phyloP scores from a whole-genome alignment of 2,888 invertebrate species.

The Colostygia pectinataria region DNA sequence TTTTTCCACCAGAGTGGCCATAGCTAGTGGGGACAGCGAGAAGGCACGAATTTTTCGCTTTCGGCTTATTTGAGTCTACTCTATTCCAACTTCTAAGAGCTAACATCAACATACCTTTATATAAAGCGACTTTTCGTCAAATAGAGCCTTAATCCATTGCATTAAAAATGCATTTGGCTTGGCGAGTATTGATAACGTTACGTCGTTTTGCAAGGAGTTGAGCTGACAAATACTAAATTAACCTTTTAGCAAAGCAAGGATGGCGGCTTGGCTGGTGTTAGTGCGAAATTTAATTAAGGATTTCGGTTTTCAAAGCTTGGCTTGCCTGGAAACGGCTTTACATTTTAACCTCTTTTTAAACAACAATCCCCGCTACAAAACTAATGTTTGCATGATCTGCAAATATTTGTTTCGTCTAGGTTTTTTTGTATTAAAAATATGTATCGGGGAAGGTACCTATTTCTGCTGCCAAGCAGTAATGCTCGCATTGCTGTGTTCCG shows the following conservation, averaged over 20 bases:
- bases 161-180: conserved; percentile 25
- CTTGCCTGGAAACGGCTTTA: conserved; percentile 25
- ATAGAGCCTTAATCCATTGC: conserved; percentile 4
- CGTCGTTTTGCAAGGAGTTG: conserved; percentile 31
- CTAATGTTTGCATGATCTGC: too few relatives aligned
- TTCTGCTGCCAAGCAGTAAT: too few relatives aligned
- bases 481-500: too few relatives aligned
- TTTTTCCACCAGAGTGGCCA: too few relatives aligned
- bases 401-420: too few relatives aligned
- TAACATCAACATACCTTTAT: not conserved
- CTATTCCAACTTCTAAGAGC: conserved; percentile 5
- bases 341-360: too few relatives aligned
- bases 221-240: conserved; percentile 62
- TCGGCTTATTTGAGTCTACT: conserved; percentile 3
- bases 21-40: too few relatives aligned
- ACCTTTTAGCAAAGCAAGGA: conserved; percentile 54
- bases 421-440: too few relatives aligned
- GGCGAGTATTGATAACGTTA: conserved; percentile 29
- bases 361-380: too few relatives aligned
- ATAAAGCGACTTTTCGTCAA: not conserved
- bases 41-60: not conserved
- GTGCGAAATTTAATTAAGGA: conserved; percentile 56
- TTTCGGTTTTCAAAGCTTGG: conserved; percentile 37
- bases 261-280: conserved; percentile 47
- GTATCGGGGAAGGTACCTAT: too few relatives aligned